Percentiles rank a stretch among this genome's conserved stretches.
Evolutionary conservation across 1,140 invertebrate species (phyloP).

Genomic region (Trichogramma pretiosum): DNA sequence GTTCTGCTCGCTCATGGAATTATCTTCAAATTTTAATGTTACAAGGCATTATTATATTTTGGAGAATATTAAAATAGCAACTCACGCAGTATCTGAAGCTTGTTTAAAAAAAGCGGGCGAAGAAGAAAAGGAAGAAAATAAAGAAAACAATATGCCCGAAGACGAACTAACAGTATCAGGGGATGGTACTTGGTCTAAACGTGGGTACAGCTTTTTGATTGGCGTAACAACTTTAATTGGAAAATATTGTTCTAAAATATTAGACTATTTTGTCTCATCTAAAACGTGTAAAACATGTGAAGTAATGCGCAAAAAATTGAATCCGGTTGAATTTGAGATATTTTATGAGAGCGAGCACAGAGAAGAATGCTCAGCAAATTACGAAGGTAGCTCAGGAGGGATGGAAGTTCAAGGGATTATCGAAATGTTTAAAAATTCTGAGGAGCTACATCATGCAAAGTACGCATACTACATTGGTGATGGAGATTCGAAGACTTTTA

Average conservation of each 20-base stretch:
- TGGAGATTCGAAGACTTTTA: conserved; percentile 11
- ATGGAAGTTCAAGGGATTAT: conserved; percentile 6
- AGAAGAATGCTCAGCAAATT: background rate
- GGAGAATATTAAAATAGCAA: conserved; percentile 2
- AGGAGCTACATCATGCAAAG: conserved; percentile 5
- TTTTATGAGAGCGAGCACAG: conserved; percentile 5
- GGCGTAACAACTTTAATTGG: conserved; percentile 20
- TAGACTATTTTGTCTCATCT: conserved; percentile 17
- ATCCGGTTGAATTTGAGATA: conserved; percentile 1
- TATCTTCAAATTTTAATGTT: background rate
- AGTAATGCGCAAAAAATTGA: conserved; percentile 5
- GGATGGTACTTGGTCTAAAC: conserved; percentile 22
- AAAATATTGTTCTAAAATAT: conserved; percentile 19
- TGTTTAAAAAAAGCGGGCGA: conserved; percentile 1
- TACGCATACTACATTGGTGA: background rate
- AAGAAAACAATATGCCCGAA: conserved; percentile 5
- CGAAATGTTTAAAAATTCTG: conserved; percentile 6
- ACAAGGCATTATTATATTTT: background rate
- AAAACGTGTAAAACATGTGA: conserved; percentile 12
- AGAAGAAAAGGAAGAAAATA: conserved; percentile 7
- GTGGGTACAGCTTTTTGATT: conserved; percentile 22
- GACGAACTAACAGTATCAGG: conserved; percentile 19
- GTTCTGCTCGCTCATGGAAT: conserved; percentile 9
- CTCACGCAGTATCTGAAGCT: background rate
- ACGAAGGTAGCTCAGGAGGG: background rate